Evolutionary conservation across 2,797 vertebrate genomes (phyloP).

Genomic region (Aulostomus chinensis): DNA sequence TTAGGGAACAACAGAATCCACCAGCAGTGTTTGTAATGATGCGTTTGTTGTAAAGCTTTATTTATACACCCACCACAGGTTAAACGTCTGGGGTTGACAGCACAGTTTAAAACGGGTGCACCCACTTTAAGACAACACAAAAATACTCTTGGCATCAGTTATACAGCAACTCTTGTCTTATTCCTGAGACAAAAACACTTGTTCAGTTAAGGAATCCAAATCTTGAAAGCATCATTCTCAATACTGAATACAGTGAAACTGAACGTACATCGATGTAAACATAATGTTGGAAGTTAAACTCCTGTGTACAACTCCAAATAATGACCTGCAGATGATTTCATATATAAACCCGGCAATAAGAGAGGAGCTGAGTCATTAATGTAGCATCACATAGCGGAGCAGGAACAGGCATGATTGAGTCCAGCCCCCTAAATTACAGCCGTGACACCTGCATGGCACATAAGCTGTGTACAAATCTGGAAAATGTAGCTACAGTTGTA

Average conservation of each 20-base stretch:
- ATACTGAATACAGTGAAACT: slow-evolving; percentile 6
- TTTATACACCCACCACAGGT: slow-evolving; percentile 39
- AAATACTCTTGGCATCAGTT: slow-evolving; percentile 7
- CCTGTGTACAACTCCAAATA: slow-evolving; percentile 8
- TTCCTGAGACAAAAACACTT: slow-evolving; percentile 66
- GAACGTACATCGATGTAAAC: slow-evolving; percentile 36
- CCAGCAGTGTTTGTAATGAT: slow-evolving; percentile 10
- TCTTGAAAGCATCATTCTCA: no score
- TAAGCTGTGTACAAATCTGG: no score
- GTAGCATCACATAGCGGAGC: background rate
- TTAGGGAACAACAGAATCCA: background rate
- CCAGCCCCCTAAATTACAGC: background rate
- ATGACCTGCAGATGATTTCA: no score
- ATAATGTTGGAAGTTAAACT: slow-evolving; percentile 38
- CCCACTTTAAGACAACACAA: slow-evolving; percentile 16
- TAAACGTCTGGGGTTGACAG: slow-evolving; percentile 52
- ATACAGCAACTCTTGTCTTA: slow-evolving; percentile 36
- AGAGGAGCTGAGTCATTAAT: background rate
- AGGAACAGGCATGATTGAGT: background rate
- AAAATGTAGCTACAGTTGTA: no score
- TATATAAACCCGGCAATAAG: no score
- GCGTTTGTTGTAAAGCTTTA: slow-evolving; percentile 57
- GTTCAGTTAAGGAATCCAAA: slow-evolving; percentile 32
- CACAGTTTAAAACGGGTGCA: slow-evolving; percentile 37
- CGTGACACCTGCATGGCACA: no score